phyloP scores from a whole-genome alignment of 2,113 vertebrate genomes.

The Tympanuchus pallidicinctus region DNA sequence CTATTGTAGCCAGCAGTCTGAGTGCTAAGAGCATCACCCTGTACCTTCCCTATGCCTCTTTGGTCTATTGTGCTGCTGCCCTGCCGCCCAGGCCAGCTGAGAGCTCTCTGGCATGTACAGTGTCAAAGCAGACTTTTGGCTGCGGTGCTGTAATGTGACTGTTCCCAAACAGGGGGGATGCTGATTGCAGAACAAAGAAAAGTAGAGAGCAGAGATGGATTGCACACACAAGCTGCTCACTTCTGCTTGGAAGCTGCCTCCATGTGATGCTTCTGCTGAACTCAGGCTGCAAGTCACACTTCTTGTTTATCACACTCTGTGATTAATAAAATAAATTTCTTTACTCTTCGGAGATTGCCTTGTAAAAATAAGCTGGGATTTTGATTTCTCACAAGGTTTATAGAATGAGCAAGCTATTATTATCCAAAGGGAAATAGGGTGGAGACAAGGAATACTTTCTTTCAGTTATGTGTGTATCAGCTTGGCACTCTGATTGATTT shows the following conservation, averaged over 20 bases:
- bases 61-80: background rate
- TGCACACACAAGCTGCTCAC: accelerated
- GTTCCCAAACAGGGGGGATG: background rate
- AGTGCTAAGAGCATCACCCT: background rate
- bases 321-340: background rate
- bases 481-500: background rate
- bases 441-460: background rate
- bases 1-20: background rate
- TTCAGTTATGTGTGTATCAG: background rate
- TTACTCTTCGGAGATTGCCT: background rate
- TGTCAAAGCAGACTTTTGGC: background rate
- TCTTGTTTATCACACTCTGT: background rate
- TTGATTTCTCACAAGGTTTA: background rate
- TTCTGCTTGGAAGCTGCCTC: background rate
- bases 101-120: background rate
- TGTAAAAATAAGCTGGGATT: background rate
- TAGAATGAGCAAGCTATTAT: background rate
- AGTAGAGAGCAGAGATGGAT: accelerated
- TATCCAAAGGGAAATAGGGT: background rate
- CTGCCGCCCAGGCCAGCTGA: background rate
- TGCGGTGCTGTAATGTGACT: background rate
- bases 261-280: background rate
- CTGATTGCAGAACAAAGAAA: background rate
- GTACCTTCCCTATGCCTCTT: background rate
- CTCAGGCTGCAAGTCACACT: background rate